A percentile compares a stretch with the other conserved stretches of the same genome.
Evolutionary conservation across 2,888 invertebrate genomes (phyloP).

Genomic region (Yponomeuta cagnagella): DNA sequence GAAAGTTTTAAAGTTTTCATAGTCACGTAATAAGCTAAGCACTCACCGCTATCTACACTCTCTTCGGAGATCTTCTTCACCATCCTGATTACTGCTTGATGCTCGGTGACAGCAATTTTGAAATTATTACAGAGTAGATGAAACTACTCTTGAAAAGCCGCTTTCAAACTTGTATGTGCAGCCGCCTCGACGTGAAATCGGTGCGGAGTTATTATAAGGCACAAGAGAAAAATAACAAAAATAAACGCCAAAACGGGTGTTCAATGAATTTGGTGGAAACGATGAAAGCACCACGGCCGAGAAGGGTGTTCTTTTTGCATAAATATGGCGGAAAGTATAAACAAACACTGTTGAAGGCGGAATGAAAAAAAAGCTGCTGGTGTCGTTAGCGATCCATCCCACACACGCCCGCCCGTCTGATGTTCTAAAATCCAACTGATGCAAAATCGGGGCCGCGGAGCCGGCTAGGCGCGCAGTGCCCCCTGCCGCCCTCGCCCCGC

Average conservation of each 20-base stretch:
- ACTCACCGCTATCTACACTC: constrained; percentile 74
- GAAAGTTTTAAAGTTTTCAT: not conserved
- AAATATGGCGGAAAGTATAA: constrained; percentile 68
- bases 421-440: constrained; percentile 74
- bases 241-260: constrained; percentile 49
- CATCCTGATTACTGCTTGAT: constrained; percentile 64
- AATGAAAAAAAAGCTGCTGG: constrained; percentile 77
- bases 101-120: constrained; percentile 60
- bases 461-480: constrained; percentile 28
- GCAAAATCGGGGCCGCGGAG: constrained; percentile 39
- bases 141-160: constrained; percentile 72
- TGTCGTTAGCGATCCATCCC: constrained; percentile 74
- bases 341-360: constrained; percentile 75
- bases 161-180: constrained; percentile 68
- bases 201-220: constrained; percentile 53
- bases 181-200: constrained; percentile 73
- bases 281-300: constrained; percentile 65
- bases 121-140: constrained; percentile 58
- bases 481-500: constrained; percentile 27
- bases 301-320: constrained; percentile 54
- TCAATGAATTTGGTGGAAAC: constrained; percentile 4
- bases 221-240: constrained; percentile 35
- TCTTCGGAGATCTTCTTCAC: constrained; percentile 76
- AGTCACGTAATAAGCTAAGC: constrained; percentile 22
- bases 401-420: constrained; percentile 74